Evolutionary conservation across 1,140 invertebrate genomes (phyloP).

Genomic region (Helicoverpa armigera): DNA sequence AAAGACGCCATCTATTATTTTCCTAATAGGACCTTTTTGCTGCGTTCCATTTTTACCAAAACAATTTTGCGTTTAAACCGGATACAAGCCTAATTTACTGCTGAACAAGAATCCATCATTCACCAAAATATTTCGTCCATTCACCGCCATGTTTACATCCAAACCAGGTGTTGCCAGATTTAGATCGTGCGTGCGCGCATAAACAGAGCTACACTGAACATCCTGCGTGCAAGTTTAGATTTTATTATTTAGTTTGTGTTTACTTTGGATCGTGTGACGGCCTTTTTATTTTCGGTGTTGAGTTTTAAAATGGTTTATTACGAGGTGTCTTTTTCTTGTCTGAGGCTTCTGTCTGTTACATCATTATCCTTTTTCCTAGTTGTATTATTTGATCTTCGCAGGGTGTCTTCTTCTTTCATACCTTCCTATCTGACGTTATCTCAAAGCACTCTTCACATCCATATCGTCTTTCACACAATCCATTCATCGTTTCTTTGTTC

Average conservation of each 20-base stretch:
- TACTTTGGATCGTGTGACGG: conserved; percentile 7
- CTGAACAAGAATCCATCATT: background rate
- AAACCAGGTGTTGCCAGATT: conserved; percentile 37
- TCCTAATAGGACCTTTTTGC: background rate
- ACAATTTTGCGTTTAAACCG: background rate
- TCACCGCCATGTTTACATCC: conserved; percentile 29
- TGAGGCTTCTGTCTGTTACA: background rate
- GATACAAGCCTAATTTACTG: background rate
- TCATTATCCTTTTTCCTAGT: background rate
- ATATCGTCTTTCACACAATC: no score
- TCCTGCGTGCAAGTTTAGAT: conserved; percentile 11
- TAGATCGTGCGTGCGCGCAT: conserved; percentile 6
- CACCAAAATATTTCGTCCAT: conserved; percentile 20
- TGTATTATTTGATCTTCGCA: background rate
- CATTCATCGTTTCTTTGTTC: no score
- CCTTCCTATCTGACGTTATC: no score
- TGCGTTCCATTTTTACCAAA: background rate
- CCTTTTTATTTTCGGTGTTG: background rate
- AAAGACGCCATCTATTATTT: background rate
- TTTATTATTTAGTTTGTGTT: conserved; percentile 39
- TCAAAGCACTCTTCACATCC: no score
- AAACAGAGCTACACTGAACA: conserved; percentile 18
- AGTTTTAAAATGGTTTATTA: background rate
- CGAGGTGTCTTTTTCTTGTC: background rate
- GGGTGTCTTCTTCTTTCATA: no score